phyloP scores from a whole-genome alignment of 2,888 invertebrate species.

The Apodemia hepburni region DNA sequence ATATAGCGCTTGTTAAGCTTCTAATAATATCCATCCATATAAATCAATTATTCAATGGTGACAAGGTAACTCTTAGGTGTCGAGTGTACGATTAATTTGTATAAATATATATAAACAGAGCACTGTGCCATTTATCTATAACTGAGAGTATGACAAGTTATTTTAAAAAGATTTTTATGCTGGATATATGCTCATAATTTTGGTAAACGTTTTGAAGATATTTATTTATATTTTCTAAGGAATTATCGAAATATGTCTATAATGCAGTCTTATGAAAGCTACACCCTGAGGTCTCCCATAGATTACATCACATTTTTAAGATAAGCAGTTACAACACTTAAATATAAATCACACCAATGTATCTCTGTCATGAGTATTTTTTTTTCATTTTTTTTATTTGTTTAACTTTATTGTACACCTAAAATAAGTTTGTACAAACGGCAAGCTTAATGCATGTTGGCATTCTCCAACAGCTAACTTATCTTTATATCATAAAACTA shows the following conservation, averaged over 20 bases:
- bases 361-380: too few species aligned
- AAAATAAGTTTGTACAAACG: too few species aligned
- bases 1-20: conserved; percentile 76
- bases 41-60: conserved; percentile 78
- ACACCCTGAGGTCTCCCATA: conserved; percentile 14
- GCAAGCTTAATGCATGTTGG: too few species aligned
- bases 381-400: too few species aligned
- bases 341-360: too few species aligned
- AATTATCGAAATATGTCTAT: conserved; percentile 40
- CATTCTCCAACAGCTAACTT: too few species aligned
- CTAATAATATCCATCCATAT: conserved; percentile 76
- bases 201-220: conserved; percentile 74
- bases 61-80: conserved; percentile 74
- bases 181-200: conserved; percentile 78
- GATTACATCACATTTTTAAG: conserved; percentile 1
- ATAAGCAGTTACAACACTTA: background rate
- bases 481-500: too few species aligned
- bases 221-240: conserved; percentile 73
- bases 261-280: conserved; percentile 44
- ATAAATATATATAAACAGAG: conserved; percentile 64
- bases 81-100: conserved; percentile 52
- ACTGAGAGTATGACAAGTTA: conserved; percentile 63
- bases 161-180: conserved; percentile 74
- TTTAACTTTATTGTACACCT: too few species aligned
- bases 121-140: conserved; percentile 76